A percentile compares a stretch with the other conserved stretches of the same genome.
Evolutionary conservation across 53 echinoderm and acorn worm species (phyloP).

Genomic region (Luidia sarsii): DNA sequence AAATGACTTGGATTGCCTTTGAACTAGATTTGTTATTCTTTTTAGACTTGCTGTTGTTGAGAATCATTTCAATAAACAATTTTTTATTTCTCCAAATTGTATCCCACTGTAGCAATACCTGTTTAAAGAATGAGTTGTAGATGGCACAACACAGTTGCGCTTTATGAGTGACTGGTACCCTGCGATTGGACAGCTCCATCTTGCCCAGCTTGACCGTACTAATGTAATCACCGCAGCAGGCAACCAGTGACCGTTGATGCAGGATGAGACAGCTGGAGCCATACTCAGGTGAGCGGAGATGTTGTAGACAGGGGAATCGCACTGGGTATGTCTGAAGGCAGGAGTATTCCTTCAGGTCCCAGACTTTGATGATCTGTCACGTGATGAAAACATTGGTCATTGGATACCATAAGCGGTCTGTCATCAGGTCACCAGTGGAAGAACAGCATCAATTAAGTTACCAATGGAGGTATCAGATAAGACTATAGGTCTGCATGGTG

Average conservation of each 20-base stretch:
- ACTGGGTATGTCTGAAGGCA: conserved; percentile 83
- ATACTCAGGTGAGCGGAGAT: conserved; percentile 81
- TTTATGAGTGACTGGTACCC: conserved; percentile 73
- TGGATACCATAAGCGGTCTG: too few relatives aligned
- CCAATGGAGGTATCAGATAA: too few relatives aligned
- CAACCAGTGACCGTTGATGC: conserved; percentile 52
- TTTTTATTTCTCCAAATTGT: too few relatives aligned
- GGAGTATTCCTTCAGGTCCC: conserved; percentile 86
- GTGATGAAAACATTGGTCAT: too few relatives aligned
- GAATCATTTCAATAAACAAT: too few relatives aligned
- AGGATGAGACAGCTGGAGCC: conserved; percentile 58
- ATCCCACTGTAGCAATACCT: conserved; percentile 49
- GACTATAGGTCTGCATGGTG: too few relatives aligned
- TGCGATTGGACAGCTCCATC: conserved; percentile 47
- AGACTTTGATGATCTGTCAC: conserved; percentile 83
- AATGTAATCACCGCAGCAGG: conserved; percentile 83
- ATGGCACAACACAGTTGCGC: conserved; percentile 85
- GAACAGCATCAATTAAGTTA: too few relatives aligned
- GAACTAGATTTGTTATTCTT: too few relatives aligned
- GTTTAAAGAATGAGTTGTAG: conserved; percentile 89
- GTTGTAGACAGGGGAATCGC: conserved; percentile 69
- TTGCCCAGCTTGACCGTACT: conserved; percentile 69
- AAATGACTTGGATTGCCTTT: too few relatives aligned
- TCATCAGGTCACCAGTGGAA: too few relatives aligned
- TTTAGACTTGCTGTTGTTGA: too few relatives aligned